Evolutionary conservation across 2,888 invertebrate species (phyloP), one percentile per base, ranked within the genome.

Genomic region (Antheraea assamensis): DNA sequence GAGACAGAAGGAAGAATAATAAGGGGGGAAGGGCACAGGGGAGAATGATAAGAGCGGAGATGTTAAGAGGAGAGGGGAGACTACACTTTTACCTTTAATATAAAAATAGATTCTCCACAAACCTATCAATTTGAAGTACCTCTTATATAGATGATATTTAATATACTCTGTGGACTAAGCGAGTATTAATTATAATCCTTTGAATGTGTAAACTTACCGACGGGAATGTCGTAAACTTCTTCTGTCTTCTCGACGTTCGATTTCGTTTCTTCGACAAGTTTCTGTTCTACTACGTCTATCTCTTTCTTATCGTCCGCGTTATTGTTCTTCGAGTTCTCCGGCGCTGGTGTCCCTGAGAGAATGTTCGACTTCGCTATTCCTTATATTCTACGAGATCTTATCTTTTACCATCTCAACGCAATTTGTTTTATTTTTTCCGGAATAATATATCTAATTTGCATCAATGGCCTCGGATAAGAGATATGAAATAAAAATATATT

Each of bases 141-240:
- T 55, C n/a, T 55, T 24, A 55, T 55, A 55, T 55, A n/a, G 21
- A n/a, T n/a, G 8, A 55, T n/a, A 55, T 19, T 55, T 52, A 55
- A 55, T 55, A 4, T n/a, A 55, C n/a, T 15, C 10, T 5, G n/a
- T 10, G 8, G n/a, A 5, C 55, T 24, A 24, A 58, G 15, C 24
- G 61, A 27, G n/a, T 55, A 52, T 15, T 52, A 52, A 52, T 52
- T 21, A 52, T 42, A 13, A 52, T 21, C n/a, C 55, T 24, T 15
- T 3, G 27, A 64, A 27, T 30, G 17, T 30, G 17, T 71, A 15
- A 61, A 93, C 94, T 93, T 81, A 94, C 94, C 94, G 75, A 93
- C 91, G 3, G 94, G 94, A 84, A 94, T 93, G 82, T 94, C 94
- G 87, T 94, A 94, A 31, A 93, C 93, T 73, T 94, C 93, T 73